Evolutionary conservation across 2,797 vertebrate species (phyloP), one percentile per base, ranked within the genome.

Genomic region (Malurus leucopterus): DNA sequence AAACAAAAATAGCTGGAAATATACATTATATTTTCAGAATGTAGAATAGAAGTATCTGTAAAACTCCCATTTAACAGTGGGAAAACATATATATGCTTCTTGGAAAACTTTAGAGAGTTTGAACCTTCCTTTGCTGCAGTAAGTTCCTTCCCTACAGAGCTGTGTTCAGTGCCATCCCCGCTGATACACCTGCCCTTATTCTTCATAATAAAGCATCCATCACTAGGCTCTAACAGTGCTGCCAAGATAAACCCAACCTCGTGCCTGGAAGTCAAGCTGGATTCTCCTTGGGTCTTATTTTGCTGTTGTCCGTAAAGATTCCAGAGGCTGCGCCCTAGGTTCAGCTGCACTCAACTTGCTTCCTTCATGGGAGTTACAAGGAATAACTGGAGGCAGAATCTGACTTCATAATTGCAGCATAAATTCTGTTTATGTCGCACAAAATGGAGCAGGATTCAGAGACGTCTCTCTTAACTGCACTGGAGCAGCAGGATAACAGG

Each of bases 381-480:
- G 36, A 84, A 62, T 68, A 59, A 80, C 84, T 77, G 64, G 62
- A 93, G 67, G 81, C 69, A 72, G 62, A 91, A 89, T 91, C 79
- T 85, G 62, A 80, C 82, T 92, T 89, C 13, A 49, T 75, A 95
- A 93, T 78, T 93, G 77, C 64, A 70, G 57, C 64, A 92, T 95
- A 93, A 93, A 93, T 94, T 93, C 84, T 85, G 69, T 93, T 93
- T 92, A 90, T 89, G 75, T 30, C 91, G 58, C 62, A 74, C 72
- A 85, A 91, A 92, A 85, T 72, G 58, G 59, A 92, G 59, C 47
- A 80, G 30, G n/a, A 80, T 87, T 86, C 86, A 80, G 38, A 65
- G 20, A 46, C 0, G 0, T 90, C 70, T 93, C 69, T 87, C 49
- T 68, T 85, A 94, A 91, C 84, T 77, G 72, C 69, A 83, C 18